Evolutionary conservation across 2,797 vertebrate genomes (phyloP).

Genomic region (Takifugu ocellatus): DNA sequence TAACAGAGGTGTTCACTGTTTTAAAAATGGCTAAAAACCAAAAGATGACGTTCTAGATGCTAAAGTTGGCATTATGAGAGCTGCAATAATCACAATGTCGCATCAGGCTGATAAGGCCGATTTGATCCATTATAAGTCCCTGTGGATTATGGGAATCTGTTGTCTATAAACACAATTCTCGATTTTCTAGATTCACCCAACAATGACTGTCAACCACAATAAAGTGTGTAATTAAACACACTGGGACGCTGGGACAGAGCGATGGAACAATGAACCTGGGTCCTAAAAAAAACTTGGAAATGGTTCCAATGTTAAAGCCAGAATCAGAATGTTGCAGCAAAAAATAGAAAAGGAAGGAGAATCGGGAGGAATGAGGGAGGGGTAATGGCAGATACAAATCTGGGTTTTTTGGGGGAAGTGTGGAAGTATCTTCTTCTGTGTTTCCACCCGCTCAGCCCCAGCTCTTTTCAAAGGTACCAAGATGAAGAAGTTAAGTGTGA

Average conservation of each 20-base stretch:
- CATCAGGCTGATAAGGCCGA: constrained; percentile 1
- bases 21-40: not conserved
- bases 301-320: constrained; percentile 14
- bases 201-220: constrained; percentile 13
- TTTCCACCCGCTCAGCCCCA: constrained; percentile 21
- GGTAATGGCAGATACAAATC: constrained; percentile 29
- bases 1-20: no score
- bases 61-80: constrained; percentile 11
- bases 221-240: constrained; percentile 47
- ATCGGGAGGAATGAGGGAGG: constrained; percentile 3
- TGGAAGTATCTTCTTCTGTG: constrained; percentile 19
- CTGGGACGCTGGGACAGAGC: constrained; percentile 21
- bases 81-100: constrained; percentile 7
- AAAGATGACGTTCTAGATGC: not conserved
- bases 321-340: constrained; percentile 10
- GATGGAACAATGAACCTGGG: constrained; percentile 26
- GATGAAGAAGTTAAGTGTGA: constrained; percentile 22
- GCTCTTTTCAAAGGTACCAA: constrained; percentile 30
- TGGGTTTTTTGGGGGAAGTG: constrained; percentile 8
- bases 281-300: constrained; percentile 4
- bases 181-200: not conserved
- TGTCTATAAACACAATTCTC: not conserved
- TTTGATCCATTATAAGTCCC: no score
- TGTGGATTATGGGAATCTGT: not conserved
- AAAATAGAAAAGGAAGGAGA: not conserved